Percentiles rank a stretch among this genome's conserved stretches.
These are phyloP conservation scores for Callyntrura sp. DNA, from an alignment of 2,888 invertebrate genomes.

Conservation along the genomic window DNA sequence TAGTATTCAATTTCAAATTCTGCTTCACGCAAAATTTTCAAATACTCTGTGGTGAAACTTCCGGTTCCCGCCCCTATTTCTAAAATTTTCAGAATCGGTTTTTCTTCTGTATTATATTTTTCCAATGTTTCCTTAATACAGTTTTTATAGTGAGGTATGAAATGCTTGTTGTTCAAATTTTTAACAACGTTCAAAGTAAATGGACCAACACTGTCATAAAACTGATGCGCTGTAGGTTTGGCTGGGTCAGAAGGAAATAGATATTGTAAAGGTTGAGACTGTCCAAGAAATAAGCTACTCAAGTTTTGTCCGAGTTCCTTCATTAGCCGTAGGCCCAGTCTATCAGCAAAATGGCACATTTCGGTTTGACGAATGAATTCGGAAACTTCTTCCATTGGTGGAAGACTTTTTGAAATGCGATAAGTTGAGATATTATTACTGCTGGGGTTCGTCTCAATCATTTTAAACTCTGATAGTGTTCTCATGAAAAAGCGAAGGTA, in stretches of 20 bases:
- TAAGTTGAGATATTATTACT: too few species aligned
- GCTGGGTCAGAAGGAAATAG: conserved; percentile 52
- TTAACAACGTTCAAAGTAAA: not conserved
- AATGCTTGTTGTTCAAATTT: not conserved
- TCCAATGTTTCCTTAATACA: not conserved
- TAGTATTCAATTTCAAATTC: conserved; percentile 14
- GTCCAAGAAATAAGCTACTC: not conserved
- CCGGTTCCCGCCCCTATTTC: conserved; percentile 44
- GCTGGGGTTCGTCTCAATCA: too few species aligned
- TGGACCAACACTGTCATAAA: not conserved
- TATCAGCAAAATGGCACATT: too few species aligned
- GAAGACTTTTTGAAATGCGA: too few species aligned
- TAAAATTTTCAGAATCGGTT: conserved; percentile 1
- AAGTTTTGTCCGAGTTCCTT: conserved; percentile 14
- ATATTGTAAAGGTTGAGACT: not conserved
- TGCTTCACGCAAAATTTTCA: not conserved
- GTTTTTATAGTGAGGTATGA: not conserved
- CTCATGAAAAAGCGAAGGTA: too few species aligned
- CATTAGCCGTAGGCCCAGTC: not conserved
- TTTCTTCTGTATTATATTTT: not conserved
- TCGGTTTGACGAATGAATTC: too few species aligned
- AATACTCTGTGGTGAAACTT: not conserved
- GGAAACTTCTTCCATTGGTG: too few species aligned
- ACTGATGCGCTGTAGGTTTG: not conserved
- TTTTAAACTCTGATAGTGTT: too few species aligned